Base-by-base conservation (phyloP, 2,888 invertebrate species). In the Machimus rusticus region DNA sequence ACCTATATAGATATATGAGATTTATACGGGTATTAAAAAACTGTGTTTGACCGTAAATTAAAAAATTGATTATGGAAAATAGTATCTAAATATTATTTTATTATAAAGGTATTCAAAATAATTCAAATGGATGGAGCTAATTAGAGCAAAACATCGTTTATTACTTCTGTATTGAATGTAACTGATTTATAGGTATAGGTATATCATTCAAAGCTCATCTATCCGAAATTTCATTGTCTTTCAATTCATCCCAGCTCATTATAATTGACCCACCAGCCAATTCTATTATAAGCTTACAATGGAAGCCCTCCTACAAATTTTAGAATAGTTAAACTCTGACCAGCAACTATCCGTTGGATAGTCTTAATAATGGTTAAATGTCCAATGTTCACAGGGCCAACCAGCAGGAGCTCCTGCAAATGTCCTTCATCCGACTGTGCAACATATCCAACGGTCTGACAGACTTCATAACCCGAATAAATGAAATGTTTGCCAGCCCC, bases 391-490 rank as follows among this genome's bases (percentile, higher is more conserved):
- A 4, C 6, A 19, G 19, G n/a, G 23, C 57, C 23, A 23, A 23
- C 16, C 57, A 57, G n/a, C 57, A 28, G 66, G 66, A 66, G 28
- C 66, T 66, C 28, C 28, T 66, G 66, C 28, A 4, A 19, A 55
- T 19, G 55, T 55, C 77, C 19, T 37, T 39, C 23, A 3, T n/a
- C 39, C 28, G 81, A 34, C 46, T 28, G 31, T 51, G 46, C 23
- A 81, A 78, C 78, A 78, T 81, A 14, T 55, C 81, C 81, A 46
- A 55, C 81, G 28, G 55, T 55, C 51, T 81, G 81, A 81, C 81
- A 81, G 81, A 81, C 28, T 81, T 81, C 81, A 81, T 81, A 81
- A 81, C 55, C 81, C 31, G 55, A 55, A 34, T 55, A 51, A 51
- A 81, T 81, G 55, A 81, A 81, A 81, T 81, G 81, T 81, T 81